Evolutionary conservation across 2,888 invertebrate genomes (phyloP), one percentile per base, ranked within the genome.

Genomic region (Clistopyga incitator): DNA sequence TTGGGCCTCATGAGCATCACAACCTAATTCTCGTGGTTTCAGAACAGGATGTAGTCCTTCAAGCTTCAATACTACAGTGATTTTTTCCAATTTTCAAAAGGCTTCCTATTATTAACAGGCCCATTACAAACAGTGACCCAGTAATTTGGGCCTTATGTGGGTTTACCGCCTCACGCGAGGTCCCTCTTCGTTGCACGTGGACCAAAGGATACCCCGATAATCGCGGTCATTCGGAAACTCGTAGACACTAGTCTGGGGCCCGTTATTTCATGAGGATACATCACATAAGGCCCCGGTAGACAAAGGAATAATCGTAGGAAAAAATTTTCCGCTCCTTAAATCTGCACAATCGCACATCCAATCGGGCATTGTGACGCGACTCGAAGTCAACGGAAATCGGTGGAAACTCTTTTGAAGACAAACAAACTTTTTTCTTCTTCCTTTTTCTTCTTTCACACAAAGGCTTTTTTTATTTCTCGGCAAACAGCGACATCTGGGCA

Each of bases 321-420:
- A 54, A 23, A 25, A 25, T 25, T 56, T 56, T 25, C 56, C 56
- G 56, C 56, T 56, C 56, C 25, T 56, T 56, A 56, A 56, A 56
- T 56, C 56, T 25, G 13, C 13, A 56, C 25, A 56, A 56, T 56
- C 56, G 56, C 15, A 23, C 56, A 13, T 6, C 25, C 56, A 23
- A 56, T 56, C 56, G 56, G 13, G 56, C 25, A 56, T 56, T 56
- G 25, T 56, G 56, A 56, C 15, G 25, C n/a, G 23, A 29, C 25
- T 59, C 34, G 34, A 29, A 34, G 34, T 34, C 29, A 61, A 34
- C 61, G 34, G 34, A 61, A 34, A 61, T 34, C 61, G 3, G 34
- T 34, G 34, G 61, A 61, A 61, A 61, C 13, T 13, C 10, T 61
- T 34, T 29, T 34, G 6, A 6, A n/a, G 34, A 34, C 15, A 34